Evolutionary conservation across 2,113 vertebrate genomes (phyloP).

Genomic region (Xenus cinereus): DNA sequence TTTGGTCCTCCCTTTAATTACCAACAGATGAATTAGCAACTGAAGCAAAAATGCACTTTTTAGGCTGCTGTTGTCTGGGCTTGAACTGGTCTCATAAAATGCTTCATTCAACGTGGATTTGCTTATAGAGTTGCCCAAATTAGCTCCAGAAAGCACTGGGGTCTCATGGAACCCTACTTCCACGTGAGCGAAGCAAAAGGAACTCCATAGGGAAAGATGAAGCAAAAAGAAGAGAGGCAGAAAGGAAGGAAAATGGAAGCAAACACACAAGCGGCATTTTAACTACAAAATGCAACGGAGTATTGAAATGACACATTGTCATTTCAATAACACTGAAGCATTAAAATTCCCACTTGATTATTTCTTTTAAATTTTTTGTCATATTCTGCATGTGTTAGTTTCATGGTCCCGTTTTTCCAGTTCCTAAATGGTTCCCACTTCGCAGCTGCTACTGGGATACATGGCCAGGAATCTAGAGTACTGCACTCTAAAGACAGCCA

Average conservation of each 20-base stretch:
- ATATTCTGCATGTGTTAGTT: neutral
- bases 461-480: neutral
- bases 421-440: neutral
- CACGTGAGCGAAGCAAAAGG: neutral
- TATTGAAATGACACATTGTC: neutral
- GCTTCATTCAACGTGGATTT: neutral
- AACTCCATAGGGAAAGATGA: neutral
- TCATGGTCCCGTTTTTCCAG: neutral
- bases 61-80: neutral
- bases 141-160: neutral
- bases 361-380: neutral
- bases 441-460: neutral
- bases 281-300: too few species aligned
- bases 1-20: neutral
- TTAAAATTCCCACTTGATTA: neutral
- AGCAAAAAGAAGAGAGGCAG: neutral
- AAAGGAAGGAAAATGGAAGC: neutral
- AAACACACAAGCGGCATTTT: neutral
- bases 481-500: neutral
- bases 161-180: neutral
- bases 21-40: neutral
- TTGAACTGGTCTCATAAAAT: neutral
- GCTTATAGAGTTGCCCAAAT: neutral
- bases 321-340: neutral
- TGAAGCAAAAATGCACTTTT: neutral